These are phyloP conservation scores for Phthorimaea operculella DNA, from an alignment of 1,140 invertebrate genomes.

Conservation along the genomic window DNA sequence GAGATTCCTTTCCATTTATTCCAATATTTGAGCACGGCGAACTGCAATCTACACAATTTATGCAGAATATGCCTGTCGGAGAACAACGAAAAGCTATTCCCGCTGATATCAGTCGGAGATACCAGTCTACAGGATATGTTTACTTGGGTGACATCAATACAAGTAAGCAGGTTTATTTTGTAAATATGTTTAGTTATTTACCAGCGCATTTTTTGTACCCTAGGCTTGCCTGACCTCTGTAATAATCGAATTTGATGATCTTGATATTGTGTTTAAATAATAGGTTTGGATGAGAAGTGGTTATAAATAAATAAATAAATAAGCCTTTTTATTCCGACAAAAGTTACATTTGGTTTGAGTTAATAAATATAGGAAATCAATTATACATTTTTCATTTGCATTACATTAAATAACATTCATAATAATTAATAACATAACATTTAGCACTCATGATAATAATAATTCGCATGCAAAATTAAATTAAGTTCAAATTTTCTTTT, in stretches of 20 bases:
- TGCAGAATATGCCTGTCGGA: conserved; percentile 38
- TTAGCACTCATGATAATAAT: no score
- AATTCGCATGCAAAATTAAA: no score
- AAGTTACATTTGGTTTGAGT: no score
- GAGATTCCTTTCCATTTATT: conserved; percentile 24
- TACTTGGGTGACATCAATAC: conserved; percentile 28
- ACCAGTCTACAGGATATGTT: conserved; percentile 28
- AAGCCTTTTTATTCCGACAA: no score
- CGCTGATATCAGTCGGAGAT: conserved; percentile 20
- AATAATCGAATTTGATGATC: neutral
- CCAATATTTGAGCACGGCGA: conserved; percentile 19
- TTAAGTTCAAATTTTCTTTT: no score
- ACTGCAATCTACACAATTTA: conserved; percentile 22
- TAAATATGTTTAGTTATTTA: neutral
- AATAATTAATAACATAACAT: no score
- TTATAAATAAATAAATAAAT: no score
- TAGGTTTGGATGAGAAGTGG: no score
- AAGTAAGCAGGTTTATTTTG: conserved; percentile 29
- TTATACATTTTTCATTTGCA: no score
- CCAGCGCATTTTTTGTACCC: neutral
- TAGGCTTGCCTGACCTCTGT: neutral
- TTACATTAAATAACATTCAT: no score
- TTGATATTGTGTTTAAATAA: neutral
- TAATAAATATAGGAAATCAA: no score
- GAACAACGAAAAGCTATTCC: conserved; percentile 21